Conservation (phyloP, 2,888 invertebrate genomes). For the Epistrophe grossulariae region DNA sequence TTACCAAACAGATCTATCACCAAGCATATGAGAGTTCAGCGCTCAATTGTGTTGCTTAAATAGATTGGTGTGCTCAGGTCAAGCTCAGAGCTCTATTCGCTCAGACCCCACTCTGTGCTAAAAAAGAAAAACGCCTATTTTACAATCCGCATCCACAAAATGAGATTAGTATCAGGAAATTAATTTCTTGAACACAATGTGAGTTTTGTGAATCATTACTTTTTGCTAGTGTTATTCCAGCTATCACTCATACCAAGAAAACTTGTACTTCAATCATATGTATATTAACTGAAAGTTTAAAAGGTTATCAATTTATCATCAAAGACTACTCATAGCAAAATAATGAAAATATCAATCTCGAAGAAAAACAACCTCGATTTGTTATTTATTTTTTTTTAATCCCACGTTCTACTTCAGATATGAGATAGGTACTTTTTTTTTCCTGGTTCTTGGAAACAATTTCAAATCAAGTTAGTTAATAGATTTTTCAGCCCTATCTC, state of each 20-base stretch:
- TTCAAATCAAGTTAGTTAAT: too few species aligned
- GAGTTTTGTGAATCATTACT: not conserved
- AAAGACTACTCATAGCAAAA: not conserved
- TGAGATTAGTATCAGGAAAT: conserved; percentile 9
- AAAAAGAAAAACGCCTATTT: too few species aligned
- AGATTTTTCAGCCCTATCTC: too few species aligned
- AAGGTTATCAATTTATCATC: conserved; percentile 7
- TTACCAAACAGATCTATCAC: too few species aligned
- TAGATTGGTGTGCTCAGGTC: too few species aligned
- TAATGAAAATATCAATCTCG: conserved; percentile 12
- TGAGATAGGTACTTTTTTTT: not conserved
- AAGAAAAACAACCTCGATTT: not conserved
- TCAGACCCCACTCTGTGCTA: too few species aligned
- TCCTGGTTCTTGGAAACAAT: too few species aligned
- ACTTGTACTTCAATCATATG: not conserved
- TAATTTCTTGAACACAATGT: conserved; percentile 2
- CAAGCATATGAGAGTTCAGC: too few species aligned
- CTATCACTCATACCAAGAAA: not conserved
- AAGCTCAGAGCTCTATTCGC: too few species aligned
- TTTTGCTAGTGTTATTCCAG: not conserved
- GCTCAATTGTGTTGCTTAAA: too few species aligned
- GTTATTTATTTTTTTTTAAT: too few species aligned
- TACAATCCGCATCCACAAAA: too few species aligned
- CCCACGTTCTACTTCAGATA: conserved; percentile 2
- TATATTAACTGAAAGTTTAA: not conserved